Conservation (phyloP, 2,888 invertebrate genomes). For the Meta bourneti region DNA sequence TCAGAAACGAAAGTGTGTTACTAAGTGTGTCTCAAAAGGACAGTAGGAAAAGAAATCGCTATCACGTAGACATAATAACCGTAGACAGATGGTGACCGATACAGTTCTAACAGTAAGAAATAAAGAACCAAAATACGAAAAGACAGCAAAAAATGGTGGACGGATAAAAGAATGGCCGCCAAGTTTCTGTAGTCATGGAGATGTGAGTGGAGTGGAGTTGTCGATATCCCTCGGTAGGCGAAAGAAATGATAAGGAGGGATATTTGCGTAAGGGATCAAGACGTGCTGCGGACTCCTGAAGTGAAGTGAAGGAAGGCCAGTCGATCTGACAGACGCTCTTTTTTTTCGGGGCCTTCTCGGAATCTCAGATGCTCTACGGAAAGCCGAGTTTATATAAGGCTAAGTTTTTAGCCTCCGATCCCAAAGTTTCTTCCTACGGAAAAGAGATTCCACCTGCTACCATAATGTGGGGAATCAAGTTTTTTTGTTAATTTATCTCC, state of each 20-base stretch:
- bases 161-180: constrained; percentile 29
- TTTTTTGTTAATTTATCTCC: background rate
- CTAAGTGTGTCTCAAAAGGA: background rate
- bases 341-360: constrained; percentile 13
- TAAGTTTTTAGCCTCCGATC: constrained; percentile 34
- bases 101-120: constrained; percentile 45
- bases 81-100: constrained; percentile 50
- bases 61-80: constrained; percentile 52
- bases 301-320: constrained; percentile 24
- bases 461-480: constrained; percentile 21
- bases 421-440: constrained; percentile 34
- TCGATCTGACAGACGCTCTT: constrained; percentile 46
- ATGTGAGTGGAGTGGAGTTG: constrained; percentile 68
- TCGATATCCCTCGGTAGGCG: constrained; percentile 65
- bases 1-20: background rate
- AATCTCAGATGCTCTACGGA: constrained; percentile 41
- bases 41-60: constrained; percentile 9
- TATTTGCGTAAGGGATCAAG: constrained; percentile 70
- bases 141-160: constrained; percentile 8
- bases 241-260: constrained; percentile 67
- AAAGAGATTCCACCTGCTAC: constrained; percentile 49
- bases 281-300: constrained; percentile 25
- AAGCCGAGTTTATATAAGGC: constrained; percentile 46
- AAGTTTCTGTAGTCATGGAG: constrained; percentile 69
- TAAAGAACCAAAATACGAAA: constrained; percentile 5